Percentiles rank a stretch among this genome's conserved stretches.
Evolutionary conservation across 2,113 vertebrate species (phyloP).

Genomic region (Pluvialis apricaria): DNA sequence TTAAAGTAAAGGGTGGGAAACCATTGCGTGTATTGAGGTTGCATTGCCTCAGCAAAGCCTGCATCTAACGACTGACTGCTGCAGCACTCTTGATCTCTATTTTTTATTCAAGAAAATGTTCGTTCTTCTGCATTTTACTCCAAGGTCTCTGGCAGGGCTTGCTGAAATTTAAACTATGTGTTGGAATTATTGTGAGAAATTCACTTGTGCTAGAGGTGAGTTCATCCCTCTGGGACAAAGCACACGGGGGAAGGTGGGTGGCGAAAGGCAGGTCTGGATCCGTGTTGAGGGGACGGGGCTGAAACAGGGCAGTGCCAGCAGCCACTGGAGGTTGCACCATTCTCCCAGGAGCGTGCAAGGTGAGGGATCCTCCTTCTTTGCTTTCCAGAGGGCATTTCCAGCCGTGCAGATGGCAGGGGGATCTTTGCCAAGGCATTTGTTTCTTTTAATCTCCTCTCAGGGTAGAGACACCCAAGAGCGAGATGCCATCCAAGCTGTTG

Average conservation of each 20-base stretch:
- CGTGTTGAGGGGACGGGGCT: neutral
- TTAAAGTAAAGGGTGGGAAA: neutral
- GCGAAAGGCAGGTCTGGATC: slow-evolving; percentile 2
- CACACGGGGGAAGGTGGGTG: neutral
- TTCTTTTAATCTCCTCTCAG: slow-evolving; percentile 15
- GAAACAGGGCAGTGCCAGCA: neutral
- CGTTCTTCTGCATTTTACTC: neutral
- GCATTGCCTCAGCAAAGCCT: neutral
- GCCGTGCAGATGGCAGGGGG: neutral
- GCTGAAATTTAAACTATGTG: neutral
- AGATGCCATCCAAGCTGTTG: neutral
- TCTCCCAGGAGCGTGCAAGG: neutral
- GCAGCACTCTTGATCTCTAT: neutral
- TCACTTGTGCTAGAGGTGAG: neutral
- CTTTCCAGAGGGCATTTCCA: slow-evolving; percentile 29
- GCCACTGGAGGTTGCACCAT: neutral
- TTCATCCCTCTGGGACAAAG: neutral
- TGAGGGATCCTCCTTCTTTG: neutral
- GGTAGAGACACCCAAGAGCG: neutral
- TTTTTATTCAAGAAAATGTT: neutral
- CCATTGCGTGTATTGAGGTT: neutral
- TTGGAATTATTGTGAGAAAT: neutral
- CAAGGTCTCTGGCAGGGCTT: neutral
- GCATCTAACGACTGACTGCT: neutral
- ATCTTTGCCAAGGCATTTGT: neutral